A percentile compares a stretch with the other conserved stretches of the same genome.
Evolutionary conservation across 2,888 invertebrate species (phyloP).

Genomic region (Oasisia sp.): DNA sequence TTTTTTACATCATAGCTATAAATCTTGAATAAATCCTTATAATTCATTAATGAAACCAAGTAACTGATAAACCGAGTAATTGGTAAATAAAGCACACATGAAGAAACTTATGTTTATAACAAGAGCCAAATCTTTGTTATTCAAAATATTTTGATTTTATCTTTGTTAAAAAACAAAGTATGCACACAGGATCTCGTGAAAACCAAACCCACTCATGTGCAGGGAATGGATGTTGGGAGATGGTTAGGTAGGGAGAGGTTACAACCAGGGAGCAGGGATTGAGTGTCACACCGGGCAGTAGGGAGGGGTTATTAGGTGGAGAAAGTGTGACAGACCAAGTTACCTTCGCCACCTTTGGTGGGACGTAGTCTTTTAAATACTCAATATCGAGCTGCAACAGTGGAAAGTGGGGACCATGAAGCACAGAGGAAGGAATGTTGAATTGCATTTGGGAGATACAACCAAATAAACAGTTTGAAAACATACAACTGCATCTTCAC

Average conservation of each 20-base stretch:
- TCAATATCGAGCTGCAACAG: conserved; percentile 17
- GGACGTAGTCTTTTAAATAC: conserved; percentile 19
- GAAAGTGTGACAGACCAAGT: background rate
- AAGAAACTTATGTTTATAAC: background rate
- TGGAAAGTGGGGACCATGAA: background rate
- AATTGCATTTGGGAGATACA: background rate
- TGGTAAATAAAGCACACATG: background rate
- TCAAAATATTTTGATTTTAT: background rate
- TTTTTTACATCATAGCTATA: background rate
- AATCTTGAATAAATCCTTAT: background rate
- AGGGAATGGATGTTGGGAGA: background rate
- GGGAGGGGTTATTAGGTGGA: conserved; percentile 18
- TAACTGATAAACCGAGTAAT: background rate
- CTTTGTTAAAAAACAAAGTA: background rate
- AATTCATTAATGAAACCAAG: background rate
- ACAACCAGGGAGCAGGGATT: background rate
- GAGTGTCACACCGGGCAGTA: background rate
- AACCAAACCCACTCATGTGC: background rate
- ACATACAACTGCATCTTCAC: background rate
- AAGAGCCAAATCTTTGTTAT: background rate
- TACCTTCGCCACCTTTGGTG: background rate
- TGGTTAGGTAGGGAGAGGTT: background rate
- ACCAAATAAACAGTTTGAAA: background rate
- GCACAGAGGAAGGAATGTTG: background rate
- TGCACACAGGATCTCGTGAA: background rate